A percentile compares a stretch with the other conserved stretches of the same genome.
These are phyloP conservation scores for Ictalurus punctatus DNA, from an alignment of 2,113 vertebrate species.

Conservation along the genomic window DNA sequence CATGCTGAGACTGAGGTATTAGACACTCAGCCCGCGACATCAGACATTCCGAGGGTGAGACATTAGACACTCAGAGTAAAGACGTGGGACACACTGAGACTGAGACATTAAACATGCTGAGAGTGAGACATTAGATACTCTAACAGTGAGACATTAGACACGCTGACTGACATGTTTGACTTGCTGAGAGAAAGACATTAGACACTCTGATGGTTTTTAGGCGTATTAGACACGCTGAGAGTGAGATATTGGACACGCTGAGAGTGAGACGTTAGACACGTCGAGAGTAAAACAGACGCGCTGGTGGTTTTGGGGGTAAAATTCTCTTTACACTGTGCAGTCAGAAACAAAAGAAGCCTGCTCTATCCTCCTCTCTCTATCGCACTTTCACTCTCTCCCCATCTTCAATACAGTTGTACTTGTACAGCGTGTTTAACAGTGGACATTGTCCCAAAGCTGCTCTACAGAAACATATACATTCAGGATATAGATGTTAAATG, in stretches of 20 bases:
- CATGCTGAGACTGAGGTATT: neutral
- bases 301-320: constrained; percentile 7
- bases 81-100: too few species aligned
- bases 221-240: too few species aligned
- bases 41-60: neutral
- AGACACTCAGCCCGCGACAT: neutral
- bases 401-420: too few species aligned
- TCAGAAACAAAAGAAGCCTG: neutral
- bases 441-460: too few species aligned
- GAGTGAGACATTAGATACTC: neutral
- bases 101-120: neutral
- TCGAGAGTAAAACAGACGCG: neutral
- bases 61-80: neutral
- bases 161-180: too few species aligned
- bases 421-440: too few species aligned
- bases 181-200: neutral
- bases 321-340: neutral
- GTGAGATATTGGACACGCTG: neutral
- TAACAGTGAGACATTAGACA: neutral
- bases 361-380: neutral
- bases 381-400: neutral
- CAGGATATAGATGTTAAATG: too few species aligned
- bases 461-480: too few species aligned
- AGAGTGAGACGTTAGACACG: neutral
- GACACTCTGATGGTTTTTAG: neutral